Percentiles rank a stretch among this genome's conserved stretches.
phyloP scores from a whole-genome alignment of 37 sponge, comb jelly and placozoan species.

The Amphimedon queenslandica region DNA sequence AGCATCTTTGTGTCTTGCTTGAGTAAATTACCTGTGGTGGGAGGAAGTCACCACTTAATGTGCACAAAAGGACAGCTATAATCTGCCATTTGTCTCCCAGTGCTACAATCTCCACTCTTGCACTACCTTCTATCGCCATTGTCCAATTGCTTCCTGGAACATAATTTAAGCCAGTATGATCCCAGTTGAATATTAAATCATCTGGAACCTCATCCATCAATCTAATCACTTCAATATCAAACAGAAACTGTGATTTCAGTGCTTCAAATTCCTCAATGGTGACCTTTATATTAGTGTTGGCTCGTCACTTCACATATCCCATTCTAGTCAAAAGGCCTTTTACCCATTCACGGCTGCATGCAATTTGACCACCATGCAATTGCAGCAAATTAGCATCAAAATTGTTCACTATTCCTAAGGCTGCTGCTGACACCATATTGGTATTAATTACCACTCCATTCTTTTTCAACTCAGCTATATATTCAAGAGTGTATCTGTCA shows the following conservation, averaged over 20 bases:
- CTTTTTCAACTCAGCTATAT: too few relatives aligned
- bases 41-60: conserved; percentile 38
- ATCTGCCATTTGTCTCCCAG: conserved; percentile 64
- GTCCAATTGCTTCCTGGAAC: conserved; percentile 53
- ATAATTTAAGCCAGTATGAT: conserved; percentile 59
- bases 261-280: conserved; percentile 22
- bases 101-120: conserved; percentile 41
- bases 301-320: conserved; percentile 51
- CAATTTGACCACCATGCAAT: too few relatives aligned
- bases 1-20: conserved; percentile 33
- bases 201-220: conserved; percentile 57
- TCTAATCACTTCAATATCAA: conserved; percentile 27
- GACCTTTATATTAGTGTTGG: conserved; percentile 46
- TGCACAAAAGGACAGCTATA: conserved; percentile 38
- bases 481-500: too few relatives aligned
- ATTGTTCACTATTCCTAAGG: too few relatives aligned
- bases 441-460: too few relatives aligned
- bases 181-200: too few relatives aligned
- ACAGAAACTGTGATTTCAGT: conserved; percentile 41
- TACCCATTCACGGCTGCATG: conserved; percentile 36
- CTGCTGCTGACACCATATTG: too few relatives aligned
- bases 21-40: conserved; percentile 43
- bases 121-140: conserved; percentile 39
- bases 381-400: too few relatives aligned
- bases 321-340: conserved; percentile 38